Evolutionary conservation across 2,888 invertebrate species (phyloP), one percentile per base, ranked within the genome.

Genomic region (Falcaria lacertinaria): DNA sequence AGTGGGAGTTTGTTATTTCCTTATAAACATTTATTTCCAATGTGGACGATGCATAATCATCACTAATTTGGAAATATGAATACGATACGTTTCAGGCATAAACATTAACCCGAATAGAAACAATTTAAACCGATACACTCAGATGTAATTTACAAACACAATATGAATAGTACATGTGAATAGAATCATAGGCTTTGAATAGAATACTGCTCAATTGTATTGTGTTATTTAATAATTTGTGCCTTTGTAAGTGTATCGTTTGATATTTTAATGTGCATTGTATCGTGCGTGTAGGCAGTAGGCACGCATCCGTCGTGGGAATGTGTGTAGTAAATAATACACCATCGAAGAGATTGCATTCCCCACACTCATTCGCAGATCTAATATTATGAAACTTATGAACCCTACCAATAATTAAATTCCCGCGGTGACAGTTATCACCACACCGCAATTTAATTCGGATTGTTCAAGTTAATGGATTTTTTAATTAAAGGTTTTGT

Each of bases 381-480:
- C n/a, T n/a, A n/a, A n/a, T n/a, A n/a, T n/a, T n/a, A n/a, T 58
- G 61, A 62, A 49, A 56, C 48, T 41, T 50, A 48, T 45, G 42
- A 50, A 59, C 64, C 65, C 64, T 58, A 53, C 58, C 44, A 59
- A 65, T 60, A 64, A 54, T 57, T 49, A 60, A 57, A 58, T 57
- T 57, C 46, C 37, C 43, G 47, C 44, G 48, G 45, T 56, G 57
- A 59, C 60, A 50, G 55, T 58, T 62, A 61, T 62, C 58, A 50
- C 45, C 42, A 54, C 42, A 46, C 55, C 44, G 53, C 48, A 59
- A 66, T 69, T 64, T 62, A 50, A 45, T 53, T 45, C 41, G 50
- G 54, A 64, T 64, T 61, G 62, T 60, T 33, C 28, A 14, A 28
- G 6, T 32, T 61, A 47, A 54, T 61, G 43, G 46, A 14, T 36